phyloP scores from a whole-genome alignment of 2,797 vertebrate species.

The Sarcophilus harrisii region DNA sequence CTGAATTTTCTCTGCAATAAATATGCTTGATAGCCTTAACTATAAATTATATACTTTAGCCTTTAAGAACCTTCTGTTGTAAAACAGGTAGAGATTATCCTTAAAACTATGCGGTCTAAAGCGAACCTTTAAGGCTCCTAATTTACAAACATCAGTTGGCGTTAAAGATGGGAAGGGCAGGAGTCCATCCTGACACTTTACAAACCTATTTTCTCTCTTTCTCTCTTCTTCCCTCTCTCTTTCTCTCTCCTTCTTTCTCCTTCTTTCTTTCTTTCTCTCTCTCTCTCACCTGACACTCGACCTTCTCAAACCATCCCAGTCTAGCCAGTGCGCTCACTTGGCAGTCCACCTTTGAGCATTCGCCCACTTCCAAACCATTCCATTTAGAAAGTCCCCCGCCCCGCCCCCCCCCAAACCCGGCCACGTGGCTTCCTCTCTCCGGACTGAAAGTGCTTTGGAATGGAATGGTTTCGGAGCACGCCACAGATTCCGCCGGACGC shows the following conservation, averaged over 20 bases:
- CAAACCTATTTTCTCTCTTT: constrained; percentile 77
- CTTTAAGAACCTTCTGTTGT: constrained; percentile 89
- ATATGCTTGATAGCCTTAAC: constrained; percentile 91
- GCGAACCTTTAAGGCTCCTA: constrained; percentile 84
- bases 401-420: constrained; percentile 80
- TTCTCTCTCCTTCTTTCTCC: too few relatives aligned
- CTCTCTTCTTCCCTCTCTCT: background rate
- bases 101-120: constrained; percentile 82
- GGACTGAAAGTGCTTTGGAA: constrained; percentile 97
- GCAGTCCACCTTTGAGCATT: constrained; percentile 82
- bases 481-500: background rate
- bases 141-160: constrained; percentile 84
- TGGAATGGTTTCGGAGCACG: constrained; percentile 92
- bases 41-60: constrained; percentile 93
- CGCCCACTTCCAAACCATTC: constrained; percentile 88
- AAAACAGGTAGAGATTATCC: constrained; percentile 84
- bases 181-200: constrained; percentile 80
- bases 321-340: constrained; percentile 85
- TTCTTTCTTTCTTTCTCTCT: constrained; percentile 33
- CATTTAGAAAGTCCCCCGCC: constrained; percentile 81
- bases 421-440: constrained; percentile 86
- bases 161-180: constrained; percentile 84
- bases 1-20: constrained; percentile 90
- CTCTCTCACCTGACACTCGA: constrained; percentile 81
- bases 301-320: constrained; percentile 81